A percentile compares a stretch with the other conserved stretches of the same genome.
Evolutionary conservation across 2,797 vertebrate genomes (phyloP).

Genomic region (Poecilia picta): DNA sequence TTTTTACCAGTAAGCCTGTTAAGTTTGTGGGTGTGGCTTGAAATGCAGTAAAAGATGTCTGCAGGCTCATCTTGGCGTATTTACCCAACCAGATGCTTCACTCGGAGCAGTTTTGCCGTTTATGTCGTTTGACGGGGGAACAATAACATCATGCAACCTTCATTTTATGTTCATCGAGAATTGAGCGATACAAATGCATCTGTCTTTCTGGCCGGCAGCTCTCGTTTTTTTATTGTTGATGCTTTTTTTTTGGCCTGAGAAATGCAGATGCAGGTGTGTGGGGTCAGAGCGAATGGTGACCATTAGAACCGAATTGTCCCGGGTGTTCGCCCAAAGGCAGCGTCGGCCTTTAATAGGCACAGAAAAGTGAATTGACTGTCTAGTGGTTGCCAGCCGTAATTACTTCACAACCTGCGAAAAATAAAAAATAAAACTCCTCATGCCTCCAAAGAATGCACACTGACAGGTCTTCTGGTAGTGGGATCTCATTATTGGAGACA

Average conservation of each 20-base stretch:
- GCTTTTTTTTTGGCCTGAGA: conserved; percentile 42
- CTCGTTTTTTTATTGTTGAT: conserved; percentile 17
- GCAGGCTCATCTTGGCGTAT: conserved; percentile 44
- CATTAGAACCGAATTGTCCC: conserved; percentile 34
- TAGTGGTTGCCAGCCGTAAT: conserved; percentile 66
- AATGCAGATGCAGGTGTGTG: conserved; percentile 14
- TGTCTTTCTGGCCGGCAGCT: not conserved
- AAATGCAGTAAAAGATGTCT: conserved; percentile 48
- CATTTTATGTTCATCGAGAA: conserved; percentile 34
- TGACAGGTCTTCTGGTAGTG: conserved; percentile 63
- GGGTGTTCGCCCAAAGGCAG: conserved; percentile 24
- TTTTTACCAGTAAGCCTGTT: conserved; percentile 55
- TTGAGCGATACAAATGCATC: conserved; percentile 18
- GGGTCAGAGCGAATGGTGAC: conserved; percentile 30
- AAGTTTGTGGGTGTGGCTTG: conserved; percentile 63
- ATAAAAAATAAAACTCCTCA: not conserved
- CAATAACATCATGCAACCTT: conserved; percentile 41
- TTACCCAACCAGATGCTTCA: conserved; percentile 60
- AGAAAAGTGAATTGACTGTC: conserved; percentile 71
- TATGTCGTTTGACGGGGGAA: conserved; percentile 41
- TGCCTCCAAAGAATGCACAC: conserved; percentile 55
- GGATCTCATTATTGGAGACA: conserved; percentile 78
- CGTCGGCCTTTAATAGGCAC: conserved; percentile 63
- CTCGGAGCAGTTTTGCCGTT: conserved; percentile 45
- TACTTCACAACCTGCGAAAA: conserved; percentile 56